These are phyloP conservation scores for Criorhina ranunculi DNA, from an alignment of 2,888 invertebrate genomes.

Conservation along the genomic window DNA sequence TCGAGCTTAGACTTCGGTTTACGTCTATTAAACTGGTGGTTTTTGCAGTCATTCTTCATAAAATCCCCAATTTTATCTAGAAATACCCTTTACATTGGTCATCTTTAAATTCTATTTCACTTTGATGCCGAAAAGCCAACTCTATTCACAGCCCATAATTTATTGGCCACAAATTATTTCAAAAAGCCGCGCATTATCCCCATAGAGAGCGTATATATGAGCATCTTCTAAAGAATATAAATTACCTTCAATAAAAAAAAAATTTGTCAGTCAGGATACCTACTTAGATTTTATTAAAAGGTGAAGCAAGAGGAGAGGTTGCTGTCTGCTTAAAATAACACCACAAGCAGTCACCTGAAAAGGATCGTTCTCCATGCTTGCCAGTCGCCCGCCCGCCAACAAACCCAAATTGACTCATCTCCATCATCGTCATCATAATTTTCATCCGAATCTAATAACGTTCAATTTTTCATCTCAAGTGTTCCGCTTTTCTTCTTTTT, in stretches of 20 bases:
- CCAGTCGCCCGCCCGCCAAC: neutral
- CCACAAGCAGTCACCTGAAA: slow-evolving; percentile 18
- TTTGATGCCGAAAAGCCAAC: neutral
- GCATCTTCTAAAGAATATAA: slow-evolving; percentile 34
- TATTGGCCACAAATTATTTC: slow-evolving; percentile 21
- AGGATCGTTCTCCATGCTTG: neutral
- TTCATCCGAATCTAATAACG: slow-evolving; percentile 56
- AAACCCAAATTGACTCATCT: slow-evolving; percentile 53
- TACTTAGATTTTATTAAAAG: slow-evolving; percentile 27
- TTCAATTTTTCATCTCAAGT: slow-evolving; percentile 52
- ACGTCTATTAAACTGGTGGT: too few species aligned
- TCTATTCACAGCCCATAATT: slow-evolving; percentile 23
- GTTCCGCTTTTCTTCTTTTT: neutral
- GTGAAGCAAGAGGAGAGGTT: neutral
- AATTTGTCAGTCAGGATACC: slow-evolving; percentile 39
- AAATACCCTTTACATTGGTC: too few species aligned
- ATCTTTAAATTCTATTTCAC: too few species aligned
- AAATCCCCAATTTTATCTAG: too few species aligned
- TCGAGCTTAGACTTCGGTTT: too few species aligned
- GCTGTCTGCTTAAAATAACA: slow-evolving; percentile 20
- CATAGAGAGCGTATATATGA: neutral
- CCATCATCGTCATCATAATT: slow-evolving; percentile 53
- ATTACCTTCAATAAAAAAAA: slow-evolving; percentile 33
- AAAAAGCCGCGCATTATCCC: slow-evolving; percentile 22
- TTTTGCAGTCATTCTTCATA: too few species aligned